Evolutionary conservation across 2,888 invertebrate species (phyloP).

Genomic region (Agrilus cyanescens): DNA sequence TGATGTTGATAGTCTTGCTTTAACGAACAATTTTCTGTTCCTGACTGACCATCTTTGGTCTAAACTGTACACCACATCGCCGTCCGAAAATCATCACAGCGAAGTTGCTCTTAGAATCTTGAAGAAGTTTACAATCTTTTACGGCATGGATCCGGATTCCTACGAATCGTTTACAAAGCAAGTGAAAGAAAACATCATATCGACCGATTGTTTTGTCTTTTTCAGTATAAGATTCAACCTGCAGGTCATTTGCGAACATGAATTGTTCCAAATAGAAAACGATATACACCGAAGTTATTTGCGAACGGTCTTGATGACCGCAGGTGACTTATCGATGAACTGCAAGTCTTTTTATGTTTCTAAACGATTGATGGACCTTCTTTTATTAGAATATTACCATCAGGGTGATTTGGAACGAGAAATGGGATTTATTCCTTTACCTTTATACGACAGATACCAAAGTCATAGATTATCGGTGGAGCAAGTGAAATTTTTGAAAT

Average conservation of each 20-base stretch:
- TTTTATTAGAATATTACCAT: constrained; percentile 18
- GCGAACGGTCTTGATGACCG: constrained; percentile 48
- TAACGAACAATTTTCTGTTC: constrained; percentile 48
- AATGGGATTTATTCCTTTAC: too few species aligned
- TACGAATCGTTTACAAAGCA: constrained; percentile 38
- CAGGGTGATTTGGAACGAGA: too few species aligned
- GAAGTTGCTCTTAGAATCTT: constrained; percentile 44
- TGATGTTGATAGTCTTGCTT: constrained; percentile 51
- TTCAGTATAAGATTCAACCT: constrained; percentile 43
- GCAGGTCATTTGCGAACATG: constrained; percentile 39
- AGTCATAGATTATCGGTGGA: not conserved
- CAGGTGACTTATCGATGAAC: constrained; percentile 46
- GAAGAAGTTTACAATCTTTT: constrained; percentile 43
- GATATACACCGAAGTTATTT: constrained; percentile 39
- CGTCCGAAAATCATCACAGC: constrained; percentile 49
- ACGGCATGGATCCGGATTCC: constrained; percentile 31
- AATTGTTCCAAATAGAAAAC: constrained; percentile 40
- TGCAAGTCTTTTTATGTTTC: constrained; percentile 48
- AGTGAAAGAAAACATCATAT: constrained; percentile 45
- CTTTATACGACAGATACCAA: too few species aligned
- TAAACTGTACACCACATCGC: constrained; percentile 44
- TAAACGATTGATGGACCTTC: constrained; percentile 39
- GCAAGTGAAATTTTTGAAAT: not conserved
- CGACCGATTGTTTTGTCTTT: constrained; percentile 47
- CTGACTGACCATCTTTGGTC: constrained; percentile 42